Evolutionary conservation across 2,888 invertebrate genomes (phyloP), one percentile per base, ranked within the genome.

Genomic region (Cryptosula pallasiana): DNA sequence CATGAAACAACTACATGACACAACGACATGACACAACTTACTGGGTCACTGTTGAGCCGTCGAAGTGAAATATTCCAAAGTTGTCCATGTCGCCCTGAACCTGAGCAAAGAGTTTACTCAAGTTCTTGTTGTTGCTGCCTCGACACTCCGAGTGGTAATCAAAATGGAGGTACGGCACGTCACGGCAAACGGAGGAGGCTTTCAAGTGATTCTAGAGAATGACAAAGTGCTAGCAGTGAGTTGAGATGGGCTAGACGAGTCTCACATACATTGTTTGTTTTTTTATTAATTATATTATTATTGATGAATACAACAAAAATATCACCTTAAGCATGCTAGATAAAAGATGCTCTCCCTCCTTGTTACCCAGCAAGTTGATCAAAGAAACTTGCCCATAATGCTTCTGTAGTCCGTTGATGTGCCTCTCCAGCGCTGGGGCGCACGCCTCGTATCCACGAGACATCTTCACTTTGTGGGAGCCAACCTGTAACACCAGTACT

Each of bases 391-490:
- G 90, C 0, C 96, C 96, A 86, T 99, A 99, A 72, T 93, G 90
- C 76, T 92, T 89, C 81, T 93, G 92, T 77, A 97, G 89, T 82
- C 91, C 90, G 58, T 88, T 87, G 85, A 98, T 89, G 83, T 98
- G 97, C 63, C 94, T 89, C 79, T 96, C 92, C 84, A 95, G 95
- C 0, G 95, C 95, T 73, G 95, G 91, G 2, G 92, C 91, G 0
- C 96, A 95, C 0, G 95, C 91, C 86, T 98, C 97, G 84, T 92
- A 93, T 0, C 97, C 96, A 69, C 98, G 89, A 0, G 97, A 96
- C 87, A 99, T 90, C 85, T 94, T 93, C 0, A 99, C 95, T 87
- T 97, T 98, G 85, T 99, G 99, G 0, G 98, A 96, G 13, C 99
- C 99, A 54, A 99, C 97, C 89, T 89, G 75, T 58, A 77, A 71